Evolutionary conservation across 2,797 vertebrate species (phyloP), one percentile per base, ranked within the genome.

Genomic region (Malacoctenus gilli): DNA sequence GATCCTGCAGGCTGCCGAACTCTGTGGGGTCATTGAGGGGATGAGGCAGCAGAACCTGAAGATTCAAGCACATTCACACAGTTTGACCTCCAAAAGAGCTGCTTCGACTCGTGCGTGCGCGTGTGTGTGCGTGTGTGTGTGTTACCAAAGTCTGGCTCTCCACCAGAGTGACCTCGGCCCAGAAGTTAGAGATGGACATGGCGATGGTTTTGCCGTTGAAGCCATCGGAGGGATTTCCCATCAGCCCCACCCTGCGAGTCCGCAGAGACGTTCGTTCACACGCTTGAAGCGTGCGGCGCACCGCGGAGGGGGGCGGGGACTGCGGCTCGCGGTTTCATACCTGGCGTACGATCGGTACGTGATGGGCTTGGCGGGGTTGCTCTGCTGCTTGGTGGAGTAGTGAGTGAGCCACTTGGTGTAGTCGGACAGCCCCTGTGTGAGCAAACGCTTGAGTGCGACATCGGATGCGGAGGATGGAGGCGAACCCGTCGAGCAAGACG

Each of bases 201-300:
- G 93, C 92, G 1, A 94, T 93, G 52, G 93, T 94, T 86, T 94
- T 94, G 13, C 93, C 93, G 8, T 93, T 80, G 61, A 94, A 94
- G 30, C 93, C 93, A 9, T 94, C 93, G 4, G 93, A 94, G 8
- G 93, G 93, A 60, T 94, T 94, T 22, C 93, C 93, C 83, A 94
- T 93, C 8, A 94, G 68, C 13, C 93, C 93, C 1, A 94, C 89
- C 80, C 93, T 94, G 68, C 21, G 14, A 47, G 40, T n/a, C 2
- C 48, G 16, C 30, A 14, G 15, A n/a, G n/a, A n/a, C n/a, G n/a
- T n/a, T n/a, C n/a, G n/a, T n/a, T n/a, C n/a, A n/a, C n/a, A n/a
- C n/a, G n/a, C n/a, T n/a, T n/a, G n/a, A n/a, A n/a, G 1, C 5
- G 25, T 28, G 5, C 6, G 25, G 6, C 25, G 5, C 4, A 9